Percentiles rank a stretch among this genome's conserved stretches.
phyloP scores from a whole-genome alignment of 2,113 vertebrate species.

The Oceanodroma tethys region DNA sequence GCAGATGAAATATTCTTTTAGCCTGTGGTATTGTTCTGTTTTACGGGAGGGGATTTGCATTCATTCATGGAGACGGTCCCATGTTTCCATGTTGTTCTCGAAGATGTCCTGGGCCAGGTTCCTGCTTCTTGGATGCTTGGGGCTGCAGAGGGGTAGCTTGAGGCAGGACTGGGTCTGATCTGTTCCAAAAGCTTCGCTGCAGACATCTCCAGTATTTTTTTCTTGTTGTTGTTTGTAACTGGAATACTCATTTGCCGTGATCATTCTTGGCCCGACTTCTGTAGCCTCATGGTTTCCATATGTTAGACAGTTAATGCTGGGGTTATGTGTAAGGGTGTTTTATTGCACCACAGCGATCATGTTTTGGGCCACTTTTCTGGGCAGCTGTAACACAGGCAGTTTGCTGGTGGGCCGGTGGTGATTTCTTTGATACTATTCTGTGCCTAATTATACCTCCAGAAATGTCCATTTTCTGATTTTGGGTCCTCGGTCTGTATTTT shows the following conservation, averaged over 20 bases:
- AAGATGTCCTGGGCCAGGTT: neutral
- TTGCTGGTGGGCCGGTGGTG: neutral
- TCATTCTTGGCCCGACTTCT: neutral
- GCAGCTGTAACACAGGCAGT: neutral
- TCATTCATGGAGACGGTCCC: neutral
- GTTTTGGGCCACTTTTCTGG: neutral
- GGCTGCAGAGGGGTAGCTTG: neutral
- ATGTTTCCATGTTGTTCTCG: accelerated
- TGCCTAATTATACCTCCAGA: neutral
- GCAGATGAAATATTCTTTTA: slow-evolving; percentile 20
- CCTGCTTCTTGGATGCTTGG: accelerated
- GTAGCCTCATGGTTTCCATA: slow-evolving; percentile 34
- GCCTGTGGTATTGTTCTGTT: neutral
- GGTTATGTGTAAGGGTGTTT: neutral
- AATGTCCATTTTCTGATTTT: neutral
- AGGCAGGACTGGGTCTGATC: neutral
- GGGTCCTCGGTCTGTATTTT: neutral
- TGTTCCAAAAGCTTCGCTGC: neutral
- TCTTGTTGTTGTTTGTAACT: neutral
- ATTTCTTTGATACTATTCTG: neutral
- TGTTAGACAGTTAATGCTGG: neutral
- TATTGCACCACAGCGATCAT: neutral
- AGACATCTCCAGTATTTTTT: neutral
- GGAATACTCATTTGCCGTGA: neutral
- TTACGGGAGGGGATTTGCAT: neutral